phyloP scores from a whole-genome alignment of 2,113 vertebrate genomes.

The Vanacampus margaritifer region DNA sequence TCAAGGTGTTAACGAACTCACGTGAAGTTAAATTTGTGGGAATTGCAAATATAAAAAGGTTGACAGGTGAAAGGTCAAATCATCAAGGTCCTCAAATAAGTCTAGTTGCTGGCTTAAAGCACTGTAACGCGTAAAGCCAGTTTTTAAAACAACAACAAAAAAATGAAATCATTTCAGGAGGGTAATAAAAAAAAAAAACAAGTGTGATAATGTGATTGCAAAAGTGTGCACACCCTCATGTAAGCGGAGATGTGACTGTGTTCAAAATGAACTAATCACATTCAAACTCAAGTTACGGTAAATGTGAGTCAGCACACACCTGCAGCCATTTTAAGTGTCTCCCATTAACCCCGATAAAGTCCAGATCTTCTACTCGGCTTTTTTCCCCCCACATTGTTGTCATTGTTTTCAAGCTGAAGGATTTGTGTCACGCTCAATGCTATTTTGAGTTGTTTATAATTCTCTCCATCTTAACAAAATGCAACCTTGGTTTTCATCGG shows the following conservation, averaged over 20 bases:
- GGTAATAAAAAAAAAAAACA: background rate
- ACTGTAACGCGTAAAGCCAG: background rate
- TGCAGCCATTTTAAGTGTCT: background rate
- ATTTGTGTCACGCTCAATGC: too few species aligned
- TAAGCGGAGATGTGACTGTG: background rate
- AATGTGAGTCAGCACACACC: background rate
- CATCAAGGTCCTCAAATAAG: background rate
- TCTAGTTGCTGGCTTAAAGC: background rate
- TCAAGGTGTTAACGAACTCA: conserved; percentile 2
- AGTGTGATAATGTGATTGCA: background rate
- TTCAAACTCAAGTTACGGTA: background rate
- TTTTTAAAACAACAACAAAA: too few species aligned
- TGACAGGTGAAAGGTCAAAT: background rate
- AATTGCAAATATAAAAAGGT: background rate
- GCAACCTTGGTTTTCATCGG: too few species aligned
- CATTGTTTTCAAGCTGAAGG: too few species aligned
- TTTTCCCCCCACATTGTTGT: too few species aligned
- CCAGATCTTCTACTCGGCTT: too few species aligned
- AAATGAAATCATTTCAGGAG: too few species aligned
- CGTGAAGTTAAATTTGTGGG: background rate
- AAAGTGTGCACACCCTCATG: background rate
- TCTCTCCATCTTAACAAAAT: too few species aligned
- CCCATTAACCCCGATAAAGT: too few species aligned
- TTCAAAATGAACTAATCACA: background rate
- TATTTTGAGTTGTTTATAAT: too few species aligned